A percentile compares a stretch with the other conserved stretches of the same genome.
Evolutionary conservation across 2,797 vertebrate species (phyloP).

Genomic region (Ataeniobius toweri): DNA sequence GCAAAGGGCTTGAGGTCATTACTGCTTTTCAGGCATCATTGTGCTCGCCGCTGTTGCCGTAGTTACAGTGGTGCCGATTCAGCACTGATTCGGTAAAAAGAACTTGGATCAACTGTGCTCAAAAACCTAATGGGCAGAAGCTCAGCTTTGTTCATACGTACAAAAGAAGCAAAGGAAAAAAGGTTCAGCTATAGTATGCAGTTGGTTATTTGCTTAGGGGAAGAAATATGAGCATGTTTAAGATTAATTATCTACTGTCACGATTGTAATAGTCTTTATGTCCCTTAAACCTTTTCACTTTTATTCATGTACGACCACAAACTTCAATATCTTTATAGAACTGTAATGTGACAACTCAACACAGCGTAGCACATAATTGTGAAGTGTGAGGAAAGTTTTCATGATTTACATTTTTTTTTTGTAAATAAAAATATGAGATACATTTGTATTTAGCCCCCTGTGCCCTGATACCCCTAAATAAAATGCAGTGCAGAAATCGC

Average conservation of each 20-base stretch:
- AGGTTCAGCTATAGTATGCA: not conserved
- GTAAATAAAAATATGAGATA: too few species aligned
- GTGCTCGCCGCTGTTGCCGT: constrained; percentile 40
- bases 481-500: too few species aligned
- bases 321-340: not conserved
- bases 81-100: constrained; percentile 10
- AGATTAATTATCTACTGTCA: not conserved
- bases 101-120: constrained; percentile 29
- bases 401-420: too few species aligned
- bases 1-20: constrained; percentile 58
- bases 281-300: not conserved
- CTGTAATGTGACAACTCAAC: not conserved
- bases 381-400: too few species aligned
- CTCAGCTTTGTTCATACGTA: constrained; percentile 7
- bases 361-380: too few species aligned
- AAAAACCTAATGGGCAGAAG: constrained; percentile 19
- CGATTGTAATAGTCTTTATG: not conserved
- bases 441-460: too few species aligned
- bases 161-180: constrained; percentile 15
- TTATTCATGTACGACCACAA: not conserved
- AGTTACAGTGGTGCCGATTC: constrained; percentile 39
- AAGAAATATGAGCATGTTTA: constrained; percentile 13
- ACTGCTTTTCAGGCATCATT: constrained; percentile 33
- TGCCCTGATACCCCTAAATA: too few species aligned
- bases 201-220: constrained; percentile 1